A percentile compares a stretch with the other conserved stretches of the same genome.
These are phyloP conservation scores for Nemoura dubitans DNA, from an alignment of 2,888 invertebrate genomes.

Conservation along the genomic window DNA sequence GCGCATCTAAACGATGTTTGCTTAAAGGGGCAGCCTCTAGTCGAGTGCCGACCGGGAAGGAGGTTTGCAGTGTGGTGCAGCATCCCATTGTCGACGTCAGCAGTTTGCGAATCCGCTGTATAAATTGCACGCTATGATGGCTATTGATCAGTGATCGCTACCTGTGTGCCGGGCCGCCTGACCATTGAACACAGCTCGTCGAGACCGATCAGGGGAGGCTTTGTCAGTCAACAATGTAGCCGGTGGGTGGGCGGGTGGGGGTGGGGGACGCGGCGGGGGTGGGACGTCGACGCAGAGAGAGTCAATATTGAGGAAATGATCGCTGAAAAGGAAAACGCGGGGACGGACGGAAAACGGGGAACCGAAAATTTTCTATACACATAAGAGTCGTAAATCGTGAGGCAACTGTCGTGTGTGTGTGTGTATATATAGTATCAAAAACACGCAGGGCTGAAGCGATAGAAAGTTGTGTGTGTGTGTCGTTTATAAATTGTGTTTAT, in stretches of 20 bases:
- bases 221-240: slow-evolving; percentile 31
- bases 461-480: no score
- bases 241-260: not conserved
- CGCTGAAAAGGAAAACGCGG: not conserved
- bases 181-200: not conserved
- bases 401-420: not conserved
- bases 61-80: no score
- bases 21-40: no score
- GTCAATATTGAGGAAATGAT: slow-evolving; percentile 33
- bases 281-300: not conserved
- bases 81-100: no score
- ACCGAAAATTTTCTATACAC: not conserved
- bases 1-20: no score
- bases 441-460: not conserved
- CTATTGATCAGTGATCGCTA: not conserved
- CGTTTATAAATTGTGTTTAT: no score
- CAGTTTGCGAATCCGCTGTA: no score
- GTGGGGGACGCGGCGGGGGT: not conserved
- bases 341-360: slow-evolving; percentile 9
- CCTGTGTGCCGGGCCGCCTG: not conserved
- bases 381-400: not conserved
- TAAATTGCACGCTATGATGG: not conserved
- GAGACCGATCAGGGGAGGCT: not conserved
- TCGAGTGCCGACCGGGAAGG: no score
- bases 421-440: not conserved